Evolutionary conservation across 2,113 vertebrate genomes (phyloP), one percentile per base, ranked within the genome.

Genomic region (Thunnus maccoyii): DNA sequence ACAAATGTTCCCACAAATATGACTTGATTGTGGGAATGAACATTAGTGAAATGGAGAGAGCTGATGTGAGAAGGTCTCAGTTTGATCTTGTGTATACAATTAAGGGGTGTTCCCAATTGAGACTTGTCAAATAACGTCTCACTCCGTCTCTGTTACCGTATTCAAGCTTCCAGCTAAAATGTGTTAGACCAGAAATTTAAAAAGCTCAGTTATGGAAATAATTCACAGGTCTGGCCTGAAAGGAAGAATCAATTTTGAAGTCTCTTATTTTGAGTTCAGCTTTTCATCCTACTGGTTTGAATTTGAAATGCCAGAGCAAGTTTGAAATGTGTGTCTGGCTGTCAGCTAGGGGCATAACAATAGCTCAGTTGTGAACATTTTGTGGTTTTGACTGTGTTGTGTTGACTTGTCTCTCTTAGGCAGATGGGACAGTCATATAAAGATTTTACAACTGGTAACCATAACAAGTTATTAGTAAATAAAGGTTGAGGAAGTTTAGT

Each of bases 1-100:
- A 94, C 95, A 95, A 94, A 94, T 94, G 94, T 95, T 95, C 93
- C 93, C 94, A 92, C 93, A 95, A 95, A 95, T 95, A 93, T 91
- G 84, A 92, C 85, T 85, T 94, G 92, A 95, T 94, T 93, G 92
- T 94, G 91, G 92, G 90, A 94, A 94, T 93, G 92, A 91, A 85
- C 91, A 92, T 92, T 92, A 94, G 90, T 78, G 85, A 90, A 92
- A 91, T 71, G 62, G 82, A 89, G 81, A 92, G 84, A 89, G 91
- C 85, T 92, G 93, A 91, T 89, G 89, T 82, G 92, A 88, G 88
- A 88, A 80, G 79, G 86, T 86, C 81, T 91, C 83, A 67, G 86
- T 88, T 91, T 90, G 83, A 91, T 81, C 87, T 90, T 91, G 77
- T 94, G 89, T 94, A 90, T 93, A 93, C 93, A 94, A 89, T 91